Conservation (phyloP, 2,888 invertebrate genomes). For the Acutogordius australiensis region DNA sequence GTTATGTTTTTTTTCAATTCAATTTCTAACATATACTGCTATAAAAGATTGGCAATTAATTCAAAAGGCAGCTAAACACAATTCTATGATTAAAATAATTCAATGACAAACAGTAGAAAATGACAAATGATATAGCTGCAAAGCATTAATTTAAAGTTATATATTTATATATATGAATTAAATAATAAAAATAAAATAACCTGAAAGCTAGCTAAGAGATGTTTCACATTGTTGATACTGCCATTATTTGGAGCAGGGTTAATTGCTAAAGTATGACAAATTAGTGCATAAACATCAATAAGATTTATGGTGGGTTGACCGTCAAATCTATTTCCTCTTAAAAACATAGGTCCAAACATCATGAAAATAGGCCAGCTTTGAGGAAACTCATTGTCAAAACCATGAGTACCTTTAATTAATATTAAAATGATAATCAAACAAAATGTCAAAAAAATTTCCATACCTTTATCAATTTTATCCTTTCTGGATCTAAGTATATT, state of each 20-base stretch:
- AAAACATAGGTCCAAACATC: conserved; percentile 30
- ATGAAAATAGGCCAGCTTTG: conserved; percentile 22
- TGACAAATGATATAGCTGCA: too few species aligned
- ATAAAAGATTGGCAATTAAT: too few species aligned
- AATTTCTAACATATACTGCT: too few species aligned
- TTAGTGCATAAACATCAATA: conserved; percentile 36
- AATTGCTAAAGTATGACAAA: conserved; percentile 32
- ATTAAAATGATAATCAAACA: neutral
- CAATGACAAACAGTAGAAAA: too few species aligned
- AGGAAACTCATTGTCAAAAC: conserved; percentile 30
- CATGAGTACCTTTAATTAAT: conserved; percentile 33
- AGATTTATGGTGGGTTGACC: conserved; percentile 35
- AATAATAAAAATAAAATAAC: too few species aligned
- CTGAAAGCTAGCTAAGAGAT: too few species aligned
- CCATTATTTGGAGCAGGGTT: conserved; percentile 24
- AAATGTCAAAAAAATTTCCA: too few species aligned
- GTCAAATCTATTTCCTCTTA: conserved; percentile 20
- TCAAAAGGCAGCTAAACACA: too few species aligned
- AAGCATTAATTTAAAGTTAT: too few species aligned
- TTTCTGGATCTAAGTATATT: neutral
- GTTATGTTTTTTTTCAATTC: too few species aligned
- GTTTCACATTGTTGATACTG: conserved; percentile 13
- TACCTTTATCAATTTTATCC: neutral
- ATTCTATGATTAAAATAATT: too few species aligned
- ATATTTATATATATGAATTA: too few species aligned